Base-by-base conservation (phyloP, 1,140 invertebrate genomes). In the Dendrolimus kikuchii region DNA sequence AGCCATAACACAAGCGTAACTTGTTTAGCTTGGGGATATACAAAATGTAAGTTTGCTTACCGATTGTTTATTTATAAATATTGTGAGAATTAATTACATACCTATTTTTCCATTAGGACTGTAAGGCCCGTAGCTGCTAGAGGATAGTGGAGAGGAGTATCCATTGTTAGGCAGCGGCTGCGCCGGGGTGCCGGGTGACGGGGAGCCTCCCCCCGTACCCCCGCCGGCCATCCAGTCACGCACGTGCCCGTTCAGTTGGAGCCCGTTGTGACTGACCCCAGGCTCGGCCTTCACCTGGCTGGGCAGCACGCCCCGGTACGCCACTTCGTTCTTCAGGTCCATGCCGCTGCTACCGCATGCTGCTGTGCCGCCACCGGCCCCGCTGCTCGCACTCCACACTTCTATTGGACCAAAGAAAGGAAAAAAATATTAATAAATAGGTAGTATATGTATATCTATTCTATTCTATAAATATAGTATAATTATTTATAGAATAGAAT, bases 91-190 rank as follows among this genome's bases (percentile, higher is more conserved):
- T 40, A 23, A 8, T 7, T 7, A 90, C 93, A 92, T 62, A 94
- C 94, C 93, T 90, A 93, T 91, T 91, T 95, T 95, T 73, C 93
- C 93, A 85, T 94, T 95, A 44, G 94, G 94, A 88, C 93, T 95
- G 79, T 95, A 95, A 3, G 94, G 93, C 68, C 95, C 94, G 84
- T 95, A 95, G 89, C 94, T 95, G 68, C 93, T 91, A 2, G 93
- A 93, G 38, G 93, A 94, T 88, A 95, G 91, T 0, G 93, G 93
- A 58, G 93, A 95, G n/a, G 93, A 92, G 72, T 95, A 95, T 10
- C 93, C 93, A 66, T 95, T 94, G 61, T 91, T 93, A 68, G 57
- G 91, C 88, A 81, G 90, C 64, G 86, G 90, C 75, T 84, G 90
- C 64, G 77, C 83, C 87, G 73, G 75, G 44, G 69, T 68, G 23